phyloP scores from a whole-genome alignment of 2,888 invertebrate genomes.

The Syritta pipiens region DNA sequence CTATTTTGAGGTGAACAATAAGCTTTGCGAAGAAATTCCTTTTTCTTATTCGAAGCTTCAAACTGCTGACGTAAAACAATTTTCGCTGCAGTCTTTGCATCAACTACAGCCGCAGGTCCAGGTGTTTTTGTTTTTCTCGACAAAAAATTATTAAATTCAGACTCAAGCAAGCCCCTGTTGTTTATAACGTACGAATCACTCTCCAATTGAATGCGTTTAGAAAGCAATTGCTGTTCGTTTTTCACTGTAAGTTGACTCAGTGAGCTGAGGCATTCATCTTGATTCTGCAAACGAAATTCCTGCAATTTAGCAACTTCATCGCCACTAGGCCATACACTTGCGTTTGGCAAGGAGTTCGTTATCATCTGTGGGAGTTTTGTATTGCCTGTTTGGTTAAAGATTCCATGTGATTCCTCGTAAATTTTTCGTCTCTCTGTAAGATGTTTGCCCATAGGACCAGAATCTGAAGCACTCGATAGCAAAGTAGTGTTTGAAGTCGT shows the following conservation, averaged over 20 bases:
- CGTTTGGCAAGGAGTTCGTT: no score
- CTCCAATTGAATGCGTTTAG: no score
- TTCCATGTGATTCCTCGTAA: slow-evolving; percentile 28
- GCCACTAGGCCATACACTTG: neutral
- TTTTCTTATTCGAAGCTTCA: slow-evolving; percentile 5
- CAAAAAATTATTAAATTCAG: neutral
- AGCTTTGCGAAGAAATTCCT: slow-evolving; percentile 26
- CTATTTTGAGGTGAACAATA: slow-evolving; percentile 44
- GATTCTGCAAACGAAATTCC: slow-evolving; percentile 41
- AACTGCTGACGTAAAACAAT: slow-evolving; percentile 30
- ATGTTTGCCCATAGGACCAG: no score
- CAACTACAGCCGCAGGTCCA: neutral
- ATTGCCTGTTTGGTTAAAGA: neutral
- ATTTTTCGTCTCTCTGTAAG: slow-evolving; percentile 27
- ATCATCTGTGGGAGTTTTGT: no score
- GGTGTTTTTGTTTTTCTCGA: neutral
- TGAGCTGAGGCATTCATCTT: slow-evolving; percentile 39
- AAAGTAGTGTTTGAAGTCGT: no score
- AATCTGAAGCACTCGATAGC: no score
- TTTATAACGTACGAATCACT: slow-evolving; percentile 28
- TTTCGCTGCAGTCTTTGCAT: slow-evolving; percentile 19
- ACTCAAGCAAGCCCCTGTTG: slow-evolving; percentile 31
- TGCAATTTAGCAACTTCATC: slow-evolving; percentile 37
- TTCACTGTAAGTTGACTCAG: slow-evolving; percentile 9
- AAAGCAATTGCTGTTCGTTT: neutral